phyloP scores from a whole-genome alignment of 2,113 vertebrate species.

The Poeciliopsis retropinna region DNA sequence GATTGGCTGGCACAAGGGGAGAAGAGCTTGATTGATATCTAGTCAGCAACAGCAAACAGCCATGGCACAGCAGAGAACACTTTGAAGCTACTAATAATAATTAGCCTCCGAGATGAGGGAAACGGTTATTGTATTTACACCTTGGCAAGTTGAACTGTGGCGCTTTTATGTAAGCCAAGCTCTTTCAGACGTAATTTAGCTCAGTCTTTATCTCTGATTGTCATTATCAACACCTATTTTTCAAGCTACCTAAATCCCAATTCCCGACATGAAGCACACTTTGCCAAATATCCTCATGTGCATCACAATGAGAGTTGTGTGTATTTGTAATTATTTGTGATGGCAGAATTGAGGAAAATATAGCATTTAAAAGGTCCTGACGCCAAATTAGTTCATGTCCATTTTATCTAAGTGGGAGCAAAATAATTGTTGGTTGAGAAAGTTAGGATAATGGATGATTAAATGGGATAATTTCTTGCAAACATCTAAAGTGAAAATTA shows the following conservation, averaged over 20 bases:
- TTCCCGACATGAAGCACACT: conserved; percentile 1
- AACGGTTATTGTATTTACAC: conserved; percentile 51
- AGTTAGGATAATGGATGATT: conserved; percentile 47
- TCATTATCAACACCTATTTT: conserved; percentile 21
- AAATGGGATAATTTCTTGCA: conserved; percentile 52
- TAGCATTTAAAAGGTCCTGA: neutral
- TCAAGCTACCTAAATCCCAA: neutral
- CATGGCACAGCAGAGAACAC: conserved; percentile 43
- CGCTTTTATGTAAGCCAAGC: conserved; percentile 14
- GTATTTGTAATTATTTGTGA: neutral
- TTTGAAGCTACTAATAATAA: conserved; percentile 66
- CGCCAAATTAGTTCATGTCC: neutral
- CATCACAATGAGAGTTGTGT: neutral
- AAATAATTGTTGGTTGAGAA: conserved; percentile 19
- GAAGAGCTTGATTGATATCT: conserved; percentile 56
- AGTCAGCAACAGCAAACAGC: conserved; percentile 63
- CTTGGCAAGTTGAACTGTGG: conserved; percentile 38
- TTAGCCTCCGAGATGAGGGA: conserved; percentile 54
- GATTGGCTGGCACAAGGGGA: conserved; percentile 72
- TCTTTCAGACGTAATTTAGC: conserved; percentile 35
- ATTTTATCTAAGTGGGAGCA: conserved; percentile 19
- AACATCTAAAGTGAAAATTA: conserved; percentile 47
- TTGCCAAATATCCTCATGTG: conserved; percentile 19
- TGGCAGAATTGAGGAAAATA: neutral
- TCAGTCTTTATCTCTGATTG: conserved; percentile 28